These are phyloP conservation scores for Sceliomorpha sp. DNA, from an alignment of 2,888 invertebrate species.

Conservation along the genomic window DNA sequence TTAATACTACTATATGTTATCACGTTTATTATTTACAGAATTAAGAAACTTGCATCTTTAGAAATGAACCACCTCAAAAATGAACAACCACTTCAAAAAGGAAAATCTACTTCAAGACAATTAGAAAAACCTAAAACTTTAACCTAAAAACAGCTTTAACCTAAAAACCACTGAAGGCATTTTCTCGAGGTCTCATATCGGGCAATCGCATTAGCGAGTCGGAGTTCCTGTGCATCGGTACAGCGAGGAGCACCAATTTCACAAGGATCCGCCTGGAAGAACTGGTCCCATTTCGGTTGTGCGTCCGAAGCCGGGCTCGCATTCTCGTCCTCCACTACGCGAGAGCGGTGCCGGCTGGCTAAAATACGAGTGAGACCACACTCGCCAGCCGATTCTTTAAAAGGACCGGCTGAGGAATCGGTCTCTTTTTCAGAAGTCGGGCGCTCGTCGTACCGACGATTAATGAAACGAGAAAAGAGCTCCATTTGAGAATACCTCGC, in stretches of 20 bases:
- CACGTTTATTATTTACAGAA: no score
- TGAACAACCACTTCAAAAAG: no score
- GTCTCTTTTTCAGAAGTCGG: slow-evolving; percentile 15
- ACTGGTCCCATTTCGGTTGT: not conserved
- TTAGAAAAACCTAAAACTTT: no score
- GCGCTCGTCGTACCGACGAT: slow-evolving; percentile 9
- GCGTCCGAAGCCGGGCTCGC: not conserved
- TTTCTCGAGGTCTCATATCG: no score
- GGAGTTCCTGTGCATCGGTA: no score
- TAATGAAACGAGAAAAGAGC: slow-evolving; percentile 24
- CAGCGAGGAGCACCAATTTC: not conserved
- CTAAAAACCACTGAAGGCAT: no score
- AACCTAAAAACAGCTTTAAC: no score
- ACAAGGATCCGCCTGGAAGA: not conserved
- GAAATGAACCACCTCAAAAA: no score
- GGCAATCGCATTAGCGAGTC: no score
- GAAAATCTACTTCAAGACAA: no score
- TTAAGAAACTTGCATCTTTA: no score
- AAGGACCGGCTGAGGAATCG: slow-evolving; percentile 1
- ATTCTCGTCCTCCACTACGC: slow-evolving; percentile 5
- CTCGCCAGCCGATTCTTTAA: slow-evolving; percentile 15
- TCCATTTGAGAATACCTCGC: slow-evolving; percentile 25
- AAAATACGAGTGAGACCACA: slow-evolving; percentile 12
- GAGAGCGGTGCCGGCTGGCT: slow-evolving; percentile 1
- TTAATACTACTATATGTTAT: no score